Evolutionary conservation across 1,140 invertebrate species (phyloP), one percentile per base, ranked within the genome.

Genomic region (Anagrus nilaparvatae): DNA sequence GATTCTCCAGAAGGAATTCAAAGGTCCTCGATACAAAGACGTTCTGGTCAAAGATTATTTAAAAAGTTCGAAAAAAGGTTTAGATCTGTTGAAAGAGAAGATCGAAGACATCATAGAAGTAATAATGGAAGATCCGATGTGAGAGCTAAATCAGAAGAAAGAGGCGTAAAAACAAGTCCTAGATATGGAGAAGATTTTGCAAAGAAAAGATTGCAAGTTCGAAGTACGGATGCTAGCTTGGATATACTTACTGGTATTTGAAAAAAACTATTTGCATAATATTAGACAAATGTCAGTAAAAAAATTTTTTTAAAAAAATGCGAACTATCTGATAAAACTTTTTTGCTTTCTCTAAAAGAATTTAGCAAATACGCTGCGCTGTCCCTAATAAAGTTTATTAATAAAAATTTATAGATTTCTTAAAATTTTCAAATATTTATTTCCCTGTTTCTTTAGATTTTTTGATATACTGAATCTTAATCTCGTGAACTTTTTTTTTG

Each of bases 41-140:
- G 46, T n/a, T 50, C 48, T 51, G 58, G 60, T 28, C 59, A 78
- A 54, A 51, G 82, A 20, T 57, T 86, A 3, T 86, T 84, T 56
- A 87, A 87, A 57, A 87, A 87, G 58, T 72, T 83, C 46, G 84
- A 87, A 44, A 86, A 86, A 54, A 69, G 84, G 44, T 85, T 82
- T 55, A 71, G 84, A 10, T 87, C 84, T n/a, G 85, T 87, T 58
- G 84, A 89, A 49, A 73, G 81, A 9, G 66, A 65, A 1, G 74
- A 76, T 29, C 55, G 70, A 1, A 70, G 76, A 37, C 74, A 80
- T 56, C 75, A 78, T 55, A 70, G 77, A 25, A 72, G 76, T 43
- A 69, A 75, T 55, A 66, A 75, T 7, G 72, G 77, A 34, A 63
- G 79, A 46, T 74, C 78, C 28, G 81, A 84, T 49, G 77, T 81